A percentile compares a stretch with the other conserved stretches of the same genome.
Evolutionary conservation across 2,113 vertebrate species (phyloP).

Genomic region (Pedionomus torquatus): DNA sequence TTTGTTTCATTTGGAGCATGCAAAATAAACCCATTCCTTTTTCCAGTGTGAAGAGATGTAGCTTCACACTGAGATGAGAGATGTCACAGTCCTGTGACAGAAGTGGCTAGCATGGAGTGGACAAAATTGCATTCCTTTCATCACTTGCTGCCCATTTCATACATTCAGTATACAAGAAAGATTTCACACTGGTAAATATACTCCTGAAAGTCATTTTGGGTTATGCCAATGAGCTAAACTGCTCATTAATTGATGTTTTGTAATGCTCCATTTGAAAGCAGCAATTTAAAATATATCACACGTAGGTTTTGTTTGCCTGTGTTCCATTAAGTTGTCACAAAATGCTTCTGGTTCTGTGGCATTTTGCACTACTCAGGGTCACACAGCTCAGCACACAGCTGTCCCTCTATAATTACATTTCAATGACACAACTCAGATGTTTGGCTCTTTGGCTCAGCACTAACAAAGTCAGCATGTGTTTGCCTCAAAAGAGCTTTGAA

Average conservation of each 20-base stretch:
- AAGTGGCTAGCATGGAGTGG: neutral
- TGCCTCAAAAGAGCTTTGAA: neutral
- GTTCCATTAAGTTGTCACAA: slow-evolving; percentile 4
- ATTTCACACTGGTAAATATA: neutral
- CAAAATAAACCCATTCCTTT: neutral
- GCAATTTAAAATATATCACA: neutral
- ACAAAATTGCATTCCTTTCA: neutral
- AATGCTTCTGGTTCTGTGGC: neutral
- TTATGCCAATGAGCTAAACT: neutral
- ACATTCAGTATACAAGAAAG: neutral
- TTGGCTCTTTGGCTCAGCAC: neutral
- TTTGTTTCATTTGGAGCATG: neutral
- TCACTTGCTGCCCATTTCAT: neutral
- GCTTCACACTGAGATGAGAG: too few relatives aligned
- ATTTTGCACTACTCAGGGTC: neutral
- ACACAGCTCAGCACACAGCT: neutral
- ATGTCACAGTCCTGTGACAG: neutral
- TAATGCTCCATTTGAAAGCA: neutral
- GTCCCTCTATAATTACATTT: slow-evolving; percentile 4
- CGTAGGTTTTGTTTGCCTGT: neutral
- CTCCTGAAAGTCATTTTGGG: neutral
- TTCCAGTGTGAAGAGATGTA: neutral
- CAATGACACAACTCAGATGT: neutral
- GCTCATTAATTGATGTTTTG: neutral
- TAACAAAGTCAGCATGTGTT: neutral